Percentiles rank a stretch among this genome's conserved stretches.
These are phyloP conservation scores for Aphelocoma coerulescens DNA, from an alignment of 2,113 vertebrate genomes.

Conservation along the genomic window DNA sequence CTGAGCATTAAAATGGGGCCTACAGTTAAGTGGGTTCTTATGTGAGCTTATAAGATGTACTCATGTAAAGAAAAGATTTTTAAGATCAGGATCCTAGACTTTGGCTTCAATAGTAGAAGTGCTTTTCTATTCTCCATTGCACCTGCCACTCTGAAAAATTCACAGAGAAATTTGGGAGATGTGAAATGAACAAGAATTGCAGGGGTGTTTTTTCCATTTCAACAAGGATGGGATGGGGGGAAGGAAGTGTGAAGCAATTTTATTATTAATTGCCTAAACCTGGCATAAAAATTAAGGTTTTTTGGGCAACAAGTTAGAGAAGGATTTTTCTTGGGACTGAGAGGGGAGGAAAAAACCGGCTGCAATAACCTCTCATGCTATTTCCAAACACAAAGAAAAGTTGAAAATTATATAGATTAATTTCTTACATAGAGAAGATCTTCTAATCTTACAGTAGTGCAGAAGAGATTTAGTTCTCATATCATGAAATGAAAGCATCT, in stretches of 20 bases:
- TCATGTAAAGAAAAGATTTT: not conserved
- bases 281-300: not conserved
- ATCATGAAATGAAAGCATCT: not conserved
- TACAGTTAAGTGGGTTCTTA: not conserved
- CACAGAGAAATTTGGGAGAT: not conserved
- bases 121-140: not conserved
- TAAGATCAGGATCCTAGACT: not conserved
- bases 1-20: not conserved
- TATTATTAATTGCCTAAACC: not conserved
- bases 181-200: not conserved
- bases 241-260: accelerated
- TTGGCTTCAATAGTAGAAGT: not conserved
- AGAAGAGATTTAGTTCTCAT: not conserved
- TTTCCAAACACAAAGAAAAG: not conserved
- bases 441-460: not conserved
- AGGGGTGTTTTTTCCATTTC: not conserved
- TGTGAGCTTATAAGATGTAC: not conserved
- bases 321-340: not conserved
- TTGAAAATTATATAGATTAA: not conserved
- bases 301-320: not conserved
- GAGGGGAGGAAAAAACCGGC: not conserved
- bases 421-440: not conserved
- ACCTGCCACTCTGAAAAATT: not conserved
- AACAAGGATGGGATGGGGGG: accelerated
- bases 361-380: not conserved